Percentiles rank a stretch among this genome's conserved stretches.
phyloP scores from a whole-genome alignment of 2,113 vertebrate genomes.

The Seriola aureovittata region DNA sequence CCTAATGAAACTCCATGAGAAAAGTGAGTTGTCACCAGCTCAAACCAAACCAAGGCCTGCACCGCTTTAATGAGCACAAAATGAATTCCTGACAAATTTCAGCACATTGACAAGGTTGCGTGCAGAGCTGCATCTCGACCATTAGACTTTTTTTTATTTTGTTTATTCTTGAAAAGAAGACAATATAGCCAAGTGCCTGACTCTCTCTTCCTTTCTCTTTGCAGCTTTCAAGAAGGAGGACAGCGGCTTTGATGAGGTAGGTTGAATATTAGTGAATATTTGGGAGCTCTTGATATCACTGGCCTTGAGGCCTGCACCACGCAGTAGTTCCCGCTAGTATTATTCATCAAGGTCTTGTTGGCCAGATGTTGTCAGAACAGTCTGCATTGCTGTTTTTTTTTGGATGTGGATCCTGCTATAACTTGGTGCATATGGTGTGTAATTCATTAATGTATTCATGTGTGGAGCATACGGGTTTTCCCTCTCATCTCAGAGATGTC shows the following conservation, averaged over 20 bases:
- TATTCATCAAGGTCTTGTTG: slow-evolving; percentile 42
- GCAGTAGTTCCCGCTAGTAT: not conserved
- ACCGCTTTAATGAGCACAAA: slow-evolving; percentile 21
- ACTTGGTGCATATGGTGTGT: slow-evolving; percentile 55
- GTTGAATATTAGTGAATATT: slow-evolving; percentile 51
- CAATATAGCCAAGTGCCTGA: slow-evolving; percentile 36
- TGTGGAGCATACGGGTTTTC: slow-evolving; percentile 30
- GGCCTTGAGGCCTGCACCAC: slow-evolving; percentile 23
- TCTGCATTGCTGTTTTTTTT: slow-evolving; percentile 50
- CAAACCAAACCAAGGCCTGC: not conserved
- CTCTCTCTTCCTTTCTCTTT: slow-evolving; percentile 79
- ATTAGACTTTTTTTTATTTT: slow-evolving; percentile 13
- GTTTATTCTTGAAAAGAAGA: slow-evolving; percentile 52
- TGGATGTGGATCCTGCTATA: slow-evolving; percentile 29
- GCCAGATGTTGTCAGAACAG: slow-evolving; percentile 55
- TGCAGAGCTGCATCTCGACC: slow-evolving; percentile 4
- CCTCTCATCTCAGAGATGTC: slow-evolving; percentile 52
- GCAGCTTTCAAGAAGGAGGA: slow-evolving; percentile 98
- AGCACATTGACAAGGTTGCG: not conserved
- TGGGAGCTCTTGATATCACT: slow-evolving; percentile 23
- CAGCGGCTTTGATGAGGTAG: slow-evolving; percentile 94
- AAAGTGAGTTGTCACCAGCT: not conserved
- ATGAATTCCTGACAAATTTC: slow-evolving; percentile 5
- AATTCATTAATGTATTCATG: slow-evolving; percentile 60
- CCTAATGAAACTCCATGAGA: not conserved